Percentiles rank a stretch among this genome's conserved stretches.
Conservation (phyloP, 2,113 vertebrate genomes). For the Mus spicilegus region DNA sequence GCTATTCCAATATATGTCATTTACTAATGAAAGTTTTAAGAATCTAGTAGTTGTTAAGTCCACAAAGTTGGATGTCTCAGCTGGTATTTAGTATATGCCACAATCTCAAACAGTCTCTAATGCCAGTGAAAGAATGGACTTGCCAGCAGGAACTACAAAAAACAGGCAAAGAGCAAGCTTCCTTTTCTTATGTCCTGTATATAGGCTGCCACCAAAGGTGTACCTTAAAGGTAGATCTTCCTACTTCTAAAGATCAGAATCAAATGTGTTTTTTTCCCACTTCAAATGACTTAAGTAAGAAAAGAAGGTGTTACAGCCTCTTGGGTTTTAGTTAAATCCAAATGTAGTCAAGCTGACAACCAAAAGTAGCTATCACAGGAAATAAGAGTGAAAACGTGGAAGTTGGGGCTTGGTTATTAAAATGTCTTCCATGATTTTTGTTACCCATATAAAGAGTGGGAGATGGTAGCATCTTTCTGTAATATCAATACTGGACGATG, state of each 20-base stretch:
- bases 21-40: neutral
- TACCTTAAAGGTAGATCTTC: neutral
- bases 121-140: neutral
- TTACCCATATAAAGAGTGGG: no score
- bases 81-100: neutral
- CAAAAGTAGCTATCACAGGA: neutral
- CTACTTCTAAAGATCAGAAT: neutral
- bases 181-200: neutral
- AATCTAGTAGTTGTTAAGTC: neutral
- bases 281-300: neutral
- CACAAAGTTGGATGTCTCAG: neutral
- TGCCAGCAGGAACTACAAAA: neutral
- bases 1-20: neutral
- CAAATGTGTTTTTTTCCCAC: neutral
- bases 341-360: neutral
- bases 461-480: no score
- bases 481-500: neutral
- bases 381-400: neutral
- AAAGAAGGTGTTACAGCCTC: neutral
- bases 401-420: neutral
- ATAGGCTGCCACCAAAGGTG: neutral
- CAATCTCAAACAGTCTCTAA: neutral
- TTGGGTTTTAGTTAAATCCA: neutral
- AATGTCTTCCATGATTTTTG: neutral
- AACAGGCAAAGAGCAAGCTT: neutral